A percentile compares a stretch with the other conserved stretches of the same genome.
These are phyloP conservation scores for Eucidaris tribuloides DNA, from an alignment of 35 echinoderm and acorn worm species.

Conservation along the genomic window DNA sequence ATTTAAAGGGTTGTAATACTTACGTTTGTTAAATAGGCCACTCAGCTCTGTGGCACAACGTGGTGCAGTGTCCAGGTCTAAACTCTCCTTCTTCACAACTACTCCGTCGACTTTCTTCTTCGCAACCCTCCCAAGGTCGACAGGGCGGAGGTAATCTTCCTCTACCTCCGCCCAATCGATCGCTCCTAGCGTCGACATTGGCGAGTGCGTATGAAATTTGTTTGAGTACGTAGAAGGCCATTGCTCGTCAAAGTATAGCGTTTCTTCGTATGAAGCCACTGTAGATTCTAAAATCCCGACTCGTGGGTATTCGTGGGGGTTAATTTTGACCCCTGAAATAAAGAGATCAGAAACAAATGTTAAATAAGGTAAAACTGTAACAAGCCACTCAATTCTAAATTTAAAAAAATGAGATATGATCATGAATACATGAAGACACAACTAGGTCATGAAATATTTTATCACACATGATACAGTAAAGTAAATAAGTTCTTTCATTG, in stretches of 20 bases:
- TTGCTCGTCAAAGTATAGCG: background rate
- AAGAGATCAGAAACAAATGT: background rate
- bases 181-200: background rate
- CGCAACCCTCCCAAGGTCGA: background rate
- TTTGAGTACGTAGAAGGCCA: background rate
- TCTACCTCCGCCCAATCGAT: background rate
- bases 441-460: background rate
- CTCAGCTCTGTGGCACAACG: background rate
- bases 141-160: background rate
- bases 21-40: constrained; percentile 29
- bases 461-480: background rate
- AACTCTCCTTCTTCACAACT: background rate
- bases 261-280: constrained; percentile 25
- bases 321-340: constrained; percentile 9
- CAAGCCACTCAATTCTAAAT: background rate
- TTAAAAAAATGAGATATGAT: background rate
- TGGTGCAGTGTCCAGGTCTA: background rate
- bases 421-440: background rate
- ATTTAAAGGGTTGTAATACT: background rate
- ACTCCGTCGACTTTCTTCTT: background rate
- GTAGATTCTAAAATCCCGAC: constrained; percentile 4
- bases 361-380: background rate
- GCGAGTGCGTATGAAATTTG: background rate
- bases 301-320: background rate
- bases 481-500: background rate